Evolutionary conservation across 2,113 vertebrate genomes (phyloP).

Genomic region (Castor canadensis): DNA sequence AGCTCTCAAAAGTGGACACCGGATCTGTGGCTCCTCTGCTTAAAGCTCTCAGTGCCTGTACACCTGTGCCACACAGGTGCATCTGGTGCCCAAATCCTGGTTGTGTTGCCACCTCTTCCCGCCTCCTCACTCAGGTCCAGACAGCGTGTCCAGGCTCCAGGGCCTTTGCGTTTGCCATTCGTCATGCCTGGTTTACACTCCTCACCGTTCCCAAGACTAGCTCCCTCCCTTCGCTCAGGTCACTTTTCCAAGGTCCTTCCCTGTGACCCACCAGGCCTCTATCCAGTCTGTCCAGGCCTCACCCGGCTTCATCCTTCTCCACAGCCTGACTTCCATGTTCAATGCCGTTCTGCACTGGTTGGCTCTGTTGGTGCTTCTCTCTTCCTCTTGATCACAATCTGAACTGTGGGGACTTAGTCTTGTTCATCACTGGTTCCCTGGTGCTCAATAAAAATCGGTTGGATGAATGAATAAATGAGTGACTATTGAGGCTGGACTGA

Average conservation of each 20-base stretch:
- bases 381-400: background rate
- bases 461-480: background rate
- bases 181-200: background rate
- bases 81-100: background rate
- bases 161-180: background rate
- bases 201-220: background rate
- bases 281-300: accelerated
- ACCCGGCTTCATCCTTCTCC: background rate
- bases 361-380: background rate
- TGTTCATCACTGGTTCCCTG: background rate
- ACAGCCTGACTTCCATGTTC: background rate
- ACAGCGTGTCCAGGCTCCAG: background rate
- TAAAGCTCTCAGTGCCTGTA: background rate
- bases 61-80: accelerated
- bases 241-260: background rate
- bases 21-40: background rate
- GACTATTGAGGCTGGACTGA: accelerated
- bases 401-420: background rate
- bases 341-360: background rate
- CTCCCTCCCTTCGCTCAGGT: background rate
- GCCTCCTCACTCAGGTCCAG: background rate
- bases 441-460: background rate
- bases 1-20: background rate
- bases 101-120: background rate
- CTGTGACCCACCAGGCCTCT: no score